Evolutionary conservation across 2,888 invertebrate species (phyloP).

Genomic region (Acronicta aceris): DNA sequence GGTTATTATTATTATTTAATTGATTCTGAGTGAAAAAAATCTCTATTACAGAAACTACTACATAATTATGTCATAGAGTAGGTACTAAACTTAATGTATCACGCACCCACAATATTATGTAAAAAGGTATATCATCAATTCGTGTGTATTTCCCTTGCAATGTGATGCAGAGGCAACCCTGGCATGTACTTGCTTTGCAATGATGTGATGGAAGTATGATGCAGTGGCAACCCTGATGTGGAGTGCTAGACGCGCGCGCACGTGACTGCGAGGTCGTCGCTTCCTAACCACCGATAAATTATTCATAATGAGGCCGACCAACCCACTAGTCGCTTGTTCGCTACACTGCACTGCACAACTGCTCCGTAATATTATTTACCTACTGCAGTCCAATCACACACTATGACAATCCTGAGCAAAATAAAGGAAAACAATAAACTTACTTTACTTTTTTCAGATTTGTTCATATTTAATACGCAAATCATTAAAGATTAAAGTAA

Average conservation of each 20-base stretch:
- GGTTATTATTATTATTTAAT: too few relatives aligned
- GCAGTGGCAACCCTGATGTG: slow-evolving; percentile 30
- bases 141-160: slow-evolving; percentile 3
- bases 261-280: slow-evolving; percentile 57
- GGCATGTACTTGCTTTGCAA: slow-evolving; percentile 8
- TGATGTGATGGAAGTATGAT: neutral
- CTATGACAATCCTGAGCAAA: too few relatives aligned
- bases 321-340: slow-evolving; percentile 18
- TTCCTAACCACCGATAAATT: slow-evolving; percentile 51
- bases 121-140: neutral
- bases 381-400: too few relatives aligned
- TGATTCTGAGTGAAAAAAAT: too few relatives aligned
- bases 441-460: too few relatives aligned
- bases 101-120: neutral
- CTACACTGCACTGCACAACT: neutral
- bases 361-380: neutral
- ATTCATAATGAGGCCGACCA: slow-evolving; percentile 43
- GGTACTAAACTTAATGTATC: neutral
- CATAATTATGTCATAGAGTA: too few relatives aligned
- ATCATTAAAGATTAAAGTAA: too few relatives aligned
- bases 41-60: too few relatives aligned
- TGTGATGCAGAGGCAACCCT: slow-evolving; percentile 31
- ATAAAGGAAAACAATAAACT: too few relatives aligned
- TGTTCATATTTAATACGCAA: too few relatives aligned
- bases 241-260: slow-evolving; percentile 40